Base-by-base conservation (phyloP, 2,797 vertebrate genomes). In the Myripristis murdjan region DNA sequence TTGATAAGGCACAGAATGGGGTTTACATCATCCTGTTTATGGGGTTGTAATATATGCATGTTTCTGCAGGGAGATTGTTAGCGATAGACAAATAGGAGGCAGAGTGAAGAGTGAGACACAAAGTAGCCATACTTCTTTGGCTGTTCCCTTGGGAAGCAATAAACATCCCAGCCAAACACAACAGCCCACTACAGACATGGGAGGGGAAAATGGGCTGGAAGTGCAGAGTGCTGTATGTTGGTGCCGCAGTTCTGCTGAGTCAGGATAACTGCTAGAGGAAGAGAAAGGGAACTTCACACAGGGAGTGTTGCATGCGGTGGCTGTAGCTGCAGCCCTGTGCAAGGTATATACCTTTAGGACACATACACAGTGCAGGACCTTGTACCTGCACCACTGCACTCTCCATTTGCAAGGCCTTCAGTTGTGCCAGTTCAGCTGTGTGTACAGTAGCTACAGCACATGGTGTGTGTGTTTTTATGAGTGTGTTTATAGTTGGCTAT, bases 1-100 rank as follows among this genome's bases (percentile, higher is more conserved):
- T 67, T 67, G 28, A 53, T 28, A 44, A 52, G 47, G 3, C 41
- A 43, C 41, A 43, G 41, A 15, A 24, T 3, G n/a, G 9, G 2
- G 33, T 43, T 64, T 64, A n/a, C 33, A 2, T 55, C 55, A 69
- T 51, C 7, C 33, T 58, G 31, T 59, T 48, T 48, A 33, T 26
- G 11, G 9, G 31, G 65, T 58, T 48, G 33, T 60, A 28, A 26
- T 64, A 20, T 5, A 39, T 43, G 3, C 11, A 6, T 48, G n/a
- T 57, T 31, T 73, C 70, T 61, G 41, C 14, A 6, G 61, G 58
- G 61, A 73, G 57, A 57, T 70, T 70, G 79, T 81, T 77, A 79
- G 58, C 54, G 67, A 71, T 43, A 46, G 46, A 12, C 26, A 54
- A 28, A 53, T 20, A 54, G 12, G 51, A 43, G 39, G 26, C 39